These are phyloP conservation scores for Eremobia ochroleuca DNA, from an alignment of 2,888 invertebrate species.

Conservation along the genomic window DNA sequence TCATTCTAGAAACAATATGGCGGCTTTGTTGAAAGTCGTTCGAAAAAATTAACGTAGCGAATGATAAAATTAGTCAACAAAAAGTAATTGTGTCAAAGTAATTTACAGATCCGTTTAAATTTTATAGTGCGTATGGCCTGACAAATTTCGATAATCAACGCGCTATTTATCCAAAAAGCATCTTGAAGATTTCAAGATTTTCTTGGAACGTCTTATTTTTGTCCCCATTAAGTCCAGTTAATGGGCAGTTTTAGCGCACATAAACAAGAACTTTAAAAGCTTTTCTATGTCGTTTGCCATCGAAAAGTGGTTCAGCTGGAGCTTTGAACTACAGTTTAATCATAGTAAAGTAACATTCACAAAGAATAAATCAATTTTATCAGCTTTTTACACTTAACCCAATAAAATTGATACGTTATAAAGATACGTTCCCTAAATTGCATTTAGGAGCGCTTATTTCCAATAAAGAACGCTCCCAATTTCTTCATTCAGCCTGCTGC, in stretches of 20 bases:
- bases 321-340: constrained; percentile 39
- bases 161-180: constrained; percentile 5
- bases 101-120: constrained; percentile 34
- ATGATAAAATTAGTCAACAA: not conserved
- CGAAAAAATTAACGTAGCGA: constrained; percentile 9
- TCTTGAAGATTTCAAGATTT: constrained; percentile 30
- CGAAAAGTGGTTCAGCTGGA: constrained; percentile 23
- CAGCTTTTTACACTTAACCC: constrained; percentile 9
- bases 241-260: constrained; percentile 55
- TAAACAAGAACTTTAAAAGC: constrained; percentile 68
- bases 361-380: constrained; percentile 28
- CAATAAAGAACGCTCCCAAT: constrained; percentile 29
- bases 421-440: constrained; percentile 1
- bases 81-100: constrained; percentile 22
- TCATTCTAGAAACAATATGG: not conserved
- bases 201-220: constrained; percentile 51
- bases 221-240: constrained; percentile 46
- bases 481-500: constrained; percentile 24
- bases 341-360: constrained; percentile 35
- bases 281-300: constrained; percentile 59
- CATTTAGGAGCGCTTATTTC: not conserved
- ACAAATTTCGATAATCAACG: constrained; percentile 22
- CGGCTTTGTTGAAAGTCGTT: constrained; percentile 1
- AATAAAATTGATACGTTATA: constrained; percentile 11
- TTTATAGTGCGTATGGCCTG: constrained; percentile 4